Percentiles rank a stretch among this genome's conserved stretches.
Evolutionary conservation across 2,797 vertebrate species (phyloP).

Genomic region (Halcyon badia): DNA sequence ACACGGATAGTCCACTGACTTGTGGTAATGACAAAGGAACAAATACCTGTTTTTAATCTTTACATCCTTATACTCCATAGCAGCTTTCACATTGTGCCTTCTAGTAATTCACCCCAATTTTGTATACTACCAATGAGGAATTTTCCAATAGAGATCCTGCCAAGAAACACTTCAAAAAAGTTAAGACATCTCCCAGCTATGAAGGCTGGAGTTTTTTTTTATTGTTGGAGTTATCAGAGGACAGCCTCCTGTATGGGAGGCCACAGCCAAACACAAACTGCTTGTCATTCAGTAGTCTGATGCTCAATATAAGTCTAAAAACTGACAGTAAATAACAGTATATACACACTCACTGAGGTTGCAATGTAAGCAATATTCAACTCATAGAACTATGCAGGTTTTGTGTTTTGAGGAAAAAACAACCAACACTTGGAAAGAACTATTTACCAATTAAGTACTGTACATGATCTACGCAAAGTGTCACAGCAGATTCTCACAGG

Average conservation of each 20-base stretch:
- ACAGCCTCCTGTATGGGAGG: background rate
- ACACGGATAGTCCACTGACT: background rate
- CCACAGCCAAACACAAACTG: background rate
- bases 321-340: background rate
- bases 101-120: background rate
- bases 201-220: background rate
- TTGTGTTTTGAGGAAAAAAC: background rate
- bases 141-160: background rate
- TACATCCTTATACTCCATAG: background rate
- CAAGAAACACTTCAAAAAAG: background rate
- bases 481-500: background rate
- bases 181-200: background rate
- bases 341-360: background rate
- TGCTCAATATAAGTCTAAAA: background rate
- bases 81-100: background rate
- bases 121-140: background rate
- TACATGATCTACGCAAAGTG: background rate
- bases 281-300: background rate
- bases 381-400: background rate
- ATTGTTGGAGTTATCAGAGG: background rate
- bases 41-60: background rate
- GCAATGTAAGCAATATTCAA: background rate
- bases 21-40: background rate
- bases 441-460: background rate
- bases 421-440: background rate